Percentiles rank a stretch among this genome's conserved stretches.
Conservation (phyloP, 2,797 vertebrate genomes). For the Pseudocheirus occidentalis region DNA sequence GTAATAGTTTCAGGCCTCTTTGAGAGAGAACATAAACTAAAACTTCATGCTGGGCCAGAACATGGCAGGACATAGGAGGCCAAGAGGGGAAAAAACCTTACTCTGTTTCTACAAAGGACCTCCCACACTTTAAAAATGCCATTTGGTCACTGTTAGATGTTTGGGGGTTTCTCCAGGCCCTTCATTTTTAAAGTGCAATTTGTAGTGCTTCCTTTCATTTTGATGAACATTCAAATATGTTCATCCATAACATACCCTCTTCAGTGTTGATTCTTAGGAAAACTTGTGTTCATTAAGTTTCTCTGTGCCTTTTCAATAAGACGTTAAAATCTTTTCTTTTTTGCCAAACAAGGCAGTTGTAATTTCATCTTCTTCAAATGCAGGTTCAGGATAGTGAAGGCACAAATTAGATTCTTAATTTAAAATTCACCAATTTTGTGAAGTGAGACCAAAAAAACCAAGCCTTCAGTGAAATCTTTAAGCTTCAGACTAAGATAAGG, state of each 20-base stretch:
- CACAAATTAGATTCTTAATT: constrained; percentile 44
- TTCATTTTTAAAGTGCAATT: constrained; percentile 62
- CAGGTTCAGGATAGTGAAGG: constrained; percentile 36
- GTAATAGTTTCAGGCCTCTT: constrained; percentile 86
- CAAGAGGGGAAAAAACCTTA: constrained; percentile 67
- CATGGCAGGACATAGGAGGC: constrained; percentile 74
- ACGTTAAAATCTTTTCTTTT: constrained; percentile 48
- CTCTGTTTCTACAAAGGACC: constrained; percentile 73
- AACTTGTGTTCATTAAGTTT: constrained; percentile 66
- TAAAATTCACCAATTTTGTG: constrained; percentile 39
- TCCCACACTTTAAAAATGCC: constrained; percentile 55
- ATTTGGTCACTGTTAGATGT: constrained; percentile 17
- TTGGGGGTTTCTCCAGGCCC: neutral
- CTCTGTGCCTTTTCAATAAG: constrained; percentile 64
- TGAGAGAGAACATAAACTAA: constrained; percentile 77
- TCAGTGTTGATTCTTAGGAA: constrained; percentile 76
- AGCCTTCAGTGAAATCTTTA: constrained; percentile 39
- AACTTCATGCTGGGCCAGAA: constrained; percentile 82
- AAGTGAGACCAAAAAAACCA: constrained; percentile 8
- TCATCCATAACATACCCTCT: constrained; percentile 68
- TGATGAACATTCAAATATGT: constrained; percentile 65
- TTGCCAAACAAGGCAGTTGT: constrained; percentile 59
- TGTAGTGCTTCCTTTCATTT: constrained; percentile 67
- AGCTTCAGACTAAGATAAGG: constrained; percentile 1
- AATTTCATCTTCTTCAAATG: constrained; percentile 46